Base-by-base conservation (phyloP, 2,888 invertebrate species). In the Chymomyza amoena region DNA sequence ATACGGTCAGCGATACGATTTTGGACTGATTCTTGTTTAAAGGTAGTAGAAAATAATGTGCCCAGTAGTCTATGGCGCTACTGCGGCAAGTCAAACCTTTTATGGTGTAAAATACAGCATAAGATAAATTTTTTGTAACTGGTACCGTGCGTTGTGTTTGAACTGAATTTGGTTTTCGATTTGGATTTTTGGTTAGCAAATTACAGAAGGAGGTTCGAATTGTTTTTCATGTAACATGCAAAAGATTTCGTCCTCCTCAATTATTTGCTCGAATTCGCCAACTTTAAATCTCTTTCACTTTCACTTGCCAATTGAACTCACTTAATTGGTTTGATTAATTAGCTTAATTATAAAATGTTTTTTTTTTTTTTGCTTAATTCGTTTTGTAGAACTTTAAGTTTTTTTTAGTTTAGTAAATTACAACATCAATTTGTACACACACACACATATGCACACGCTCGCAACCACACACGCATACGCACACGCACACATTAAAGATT, bases 1-100 rank as follows among this genome's bases (percentile, higher is more conserved):
- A 45, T 45, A n/a, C n/a, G 39, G 39, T 45, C 39, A 45, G 39
- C 39, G 39, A 45, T 45, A 45, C 68, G 73, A 80, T 90, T 90
- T 90, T 90, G 90, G 90, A 90, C 90, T 90, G 90, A 90, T 90
- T 90, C 90, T 90, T 90, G 90, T 90, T 90, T 90, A 87, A 89
- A 90, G 80, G 90, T 90, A 90, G 87, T 90, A 90, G 90, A 90
- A 90, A 90, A 88, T 82, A 73, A 75, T 83, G 77, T 71, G 79
- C 81, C 86, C 86, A 88, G 85, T 89, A 88, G 89, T 80, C 28
- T 13, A 15, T n/a, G 56, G 69, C 72, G 70, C 81, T 81, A 81
- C 88, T 81, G 78, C 69, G 78, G 77, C 76, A 77, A 76, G 81
- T 81, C 89, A 84, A 90, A 90, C 90, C 90, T 90, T 90, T 81